These are phyloP conservation scores for human DNA, from an alignment of 2,113 vertebrate species.

Conservation along the genomic window GRCh38 chr9:106162001-106162500, in stretches of 20 bases:
- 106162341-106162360: background rate
- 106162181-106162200: constrained; percentile 68
- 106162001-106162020: constrained; percentile 70
- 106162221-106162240: constrained; percentile 76
- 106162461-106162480: background rate
- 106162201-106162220: constrained; percentile 66
- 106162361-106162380: constrained; percentile 10
- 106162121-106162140: constrained; percentile 70
- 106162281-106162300: constrained; percentile 70
- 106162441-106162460: background rate
- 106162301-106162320: constrained; percentile 29
- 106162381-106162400: background rate
- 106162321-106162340: background rate
- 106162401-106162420: background rate
- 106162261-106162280: constrained; percentile 75
- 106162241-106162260: constrained; percentile 68
- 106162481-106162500: background rate
- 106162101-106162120: constrained; percentile 64
- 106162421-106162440: background rate
- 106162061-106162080: constrained; percentile 70
- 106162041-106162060: constrained; percentile 72
- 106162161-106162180: constrained; percentile 74
- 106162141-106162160: constrained; percentile 67
- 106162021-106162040: constrained; percentile 78
- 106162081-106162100: constrained; percentile 74